phyloP scores from a whole-genome alignment of 2,888 invertebrate species.

The Emesis russula region DNA sequence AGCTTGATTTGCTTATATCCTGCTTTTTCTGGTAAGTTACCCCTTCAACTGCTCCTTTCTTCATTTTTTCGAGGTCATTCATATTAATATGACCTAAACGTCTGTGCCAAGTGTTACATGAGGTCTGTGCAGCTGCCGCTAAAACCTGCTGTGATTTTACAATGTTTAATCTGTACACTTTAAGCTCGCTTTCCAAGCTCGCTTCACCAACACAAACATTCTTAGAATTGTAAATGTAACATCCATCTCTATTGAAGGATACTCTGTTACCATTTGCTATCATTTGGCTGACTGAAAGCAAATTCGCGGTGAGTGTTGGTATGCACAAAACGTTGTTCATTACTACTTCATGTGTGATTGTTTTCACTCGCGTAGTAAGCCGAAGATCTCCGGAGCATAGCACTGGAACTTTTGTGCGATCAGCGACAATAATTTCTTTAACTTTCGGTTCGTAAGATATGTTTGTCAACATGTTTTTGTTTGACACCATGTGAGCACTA shows the following conservation, averaged over 20 bases:
- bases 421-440: slow-evolving; percentile 34
- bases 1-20: slow-evolving; percentile 22
- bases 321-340: slow-evolving; percentile 78
- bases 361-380: slow-evolving; percentile 39
- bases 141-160: background rate
- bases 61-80: slow-evolving; percentile 29
- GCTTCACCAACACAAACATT: slow-evolving; percentile 28
- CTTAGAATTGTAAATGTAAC: slow-evolving; percentile 51
- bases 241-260: slow-evolving; percentile 33
- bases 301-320: slow-evolving; percentile 75
- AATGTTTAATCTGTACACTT: slow-evolving; percentile 29
- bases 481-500: slow-evolving; percentile 30
- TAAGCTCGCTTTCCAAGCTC: background rate
- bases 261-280: slow-evolving; percentile 66
- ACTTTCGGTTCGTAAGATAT: slow-evolving; percentile 24
- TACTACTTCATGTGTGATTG: slow-evolving; percentile 13
- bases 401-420: slow-evolving; percentile 38
- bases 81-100: slow-evolving; percentile 30
- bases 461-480: slow-evolving; percentile 71
- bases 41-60: slow-evolving; percentile 18
- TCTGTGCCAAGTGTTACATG: slow-evolving; percentile 24
- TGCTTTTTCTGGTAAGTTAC: slow-evolving; percentile 12
- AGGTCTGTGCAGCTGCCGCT: slow-evolving; percentile 19
- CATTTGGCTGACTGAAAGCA: slow-evolving; percentile 76
- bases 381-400: slow-evolving; percentile 36